Conservation (phyloP, 2,797 vertebrate species). For the Vultur gryphus region DNA sequence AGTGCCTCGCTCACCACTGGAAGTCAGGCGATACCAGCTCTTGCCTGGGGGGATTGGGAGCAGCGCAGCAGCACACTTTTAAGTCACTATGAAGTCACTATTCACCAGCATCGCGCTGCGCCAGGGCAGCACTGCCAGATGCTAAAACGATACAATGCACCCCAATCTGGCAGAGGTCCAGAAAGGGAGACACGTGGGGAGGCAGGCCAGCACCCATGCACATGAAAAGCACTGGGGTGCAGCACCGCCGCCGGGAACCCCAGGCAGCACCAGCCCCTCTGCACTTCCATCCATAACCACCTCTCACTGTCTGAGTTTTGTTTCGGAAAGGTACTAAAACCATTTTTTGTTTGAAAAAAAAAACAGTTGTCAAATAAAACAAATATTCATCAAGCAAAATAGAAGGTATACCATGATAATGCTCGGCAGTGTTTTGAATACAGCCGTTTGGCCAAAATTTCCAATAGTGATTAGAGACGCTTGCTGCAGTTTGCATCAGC, state of each 20-base stretch:
- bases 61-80: accelerated
- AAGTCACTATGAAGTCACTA: neutral
- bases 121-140: neutral
- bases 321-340: neutral
- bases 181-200: neutral
- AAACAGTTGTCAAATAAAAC: neutral
- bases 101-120: neutral
- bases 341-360: neutral
- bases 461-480: neutral
- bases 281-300: neutral
- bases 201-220: neutral
- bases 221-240: neutral
- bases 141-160: accelerated
- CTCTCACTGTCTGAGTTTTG: neutral
- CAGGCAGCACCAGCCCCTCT: neutral
- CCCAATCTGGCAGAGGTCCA: neutral
- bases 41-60: accelerated
- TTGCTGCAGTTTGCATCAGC: neutral
- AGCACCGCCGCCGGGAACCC: neutral
- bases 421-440: neutral
- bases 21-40: neutral
- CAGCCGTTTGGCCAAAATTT: neutral
- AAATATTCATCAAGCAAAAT: neutral
- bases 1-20: neutral
- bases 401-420: neutral